Evolutionary conservation across 1,140 invertebrate genomes (phyloP).

Genomic region (Neuroterus valhalla): DNA sequence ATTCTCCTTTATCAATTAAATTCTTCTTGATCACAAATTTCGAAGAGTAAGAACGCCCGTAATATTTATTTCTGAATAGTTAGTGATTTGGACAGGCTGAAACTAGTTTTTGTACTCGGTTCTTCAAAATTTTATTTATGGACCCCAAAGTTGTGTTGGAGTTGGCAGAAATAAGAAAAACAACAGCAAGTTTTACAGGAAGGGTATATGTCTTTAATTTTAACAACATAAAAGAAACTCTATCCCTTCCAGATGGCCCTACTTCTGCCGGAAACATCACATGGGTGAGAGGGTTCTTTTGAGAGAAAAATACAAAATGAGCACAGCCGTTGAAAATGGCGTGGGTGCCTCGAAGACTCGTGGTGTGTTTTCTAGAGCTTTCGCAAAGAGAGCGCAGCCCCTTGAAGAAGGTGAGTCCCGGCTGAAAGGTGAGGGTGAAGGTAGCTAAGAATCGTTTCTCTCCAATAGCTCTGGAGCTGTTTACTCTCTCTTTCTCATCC

Average conservation of each 20-base stretch:
- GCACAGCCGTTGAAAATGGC: slow-evolving; percentile 66
- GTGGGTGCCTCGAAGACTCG: slow-evolving; percentile 65
- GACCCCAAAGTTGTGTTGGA: too few species aligned
- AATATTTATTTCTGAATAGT: too few species aligned
- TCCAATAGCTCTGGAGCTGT: slow-evolving; percentile 37
- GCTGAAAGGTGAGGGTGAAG: slow-evolving; percentile 34
- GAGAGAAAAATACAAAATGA: slow-evolving; percentile 61
- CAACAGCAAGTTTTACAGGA: not conserved
- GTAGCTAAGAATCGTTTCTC: slow-evolving; percentile 37
- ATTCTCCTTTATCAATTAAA: too few species aligned
- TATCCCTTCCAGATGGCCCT: slow-evolving; percentile 51
- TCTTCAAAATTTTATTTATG: too few species aligned
- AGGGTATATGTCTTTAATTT: too few species aligned
- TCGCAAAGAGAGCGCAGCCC: slow-evolving; percentile 69
- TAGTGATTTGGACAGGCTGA: too few species aligned
- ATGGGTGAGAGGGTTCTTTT: slow-evolving; percentile 47
- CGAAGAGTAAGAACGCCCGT: too few species aligned
- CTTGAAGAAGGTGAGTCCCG: slow-evolving; percentile 70
- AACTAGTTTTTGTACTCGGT: too few species aligned
- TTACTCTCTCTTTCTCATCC: slow-evolving; percentile 36
- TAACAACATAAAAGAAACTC: slow-evolving; percentile 49
- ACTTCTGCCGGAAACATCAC: slow-evolving; percentile 41
- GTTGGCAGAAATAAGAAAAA: not conserved
- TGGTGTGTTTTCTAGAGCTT: slow-evolving; percentile 68
- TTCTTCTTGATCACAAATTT: too few species aligned